These are phyloP conservation scores for Caradrina kadenii DNA, from an alignment of 2,888 invertebrate species.

Conservation along the genomic window DNA sequence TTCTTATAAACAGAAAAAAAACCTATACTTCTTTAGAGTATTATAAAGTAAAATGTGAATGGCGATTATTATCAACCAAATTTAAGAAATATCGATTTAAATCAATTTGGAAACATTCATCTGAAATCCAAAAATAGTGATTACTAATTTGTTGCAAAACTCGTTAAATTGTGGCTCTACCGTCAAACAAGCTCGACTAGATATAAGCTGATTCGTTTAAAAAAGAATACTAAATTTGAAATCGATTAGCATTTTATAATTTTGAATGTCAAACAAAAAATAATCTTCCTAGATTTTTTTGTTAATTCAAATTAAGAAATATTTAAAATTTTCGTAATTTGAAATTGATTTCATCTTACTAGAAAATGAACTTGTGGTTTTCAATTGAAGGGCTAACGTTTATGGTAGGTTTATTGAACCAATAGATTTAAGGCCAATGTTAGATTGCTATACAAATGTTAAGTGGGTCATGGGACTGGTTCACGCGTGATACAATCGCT, in stretches of 20 bases:
- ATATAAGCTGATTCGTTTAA: too few relatives aligned
- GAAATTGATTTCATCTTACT: conserved; percentile 42
- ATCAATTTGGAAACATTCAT: conserved; percentile 1
- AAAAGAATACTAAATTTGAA: not conserved
- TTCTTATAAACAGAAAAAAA: too few relatives aligned
- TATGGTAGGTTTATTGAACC: conserved; percentile 65
- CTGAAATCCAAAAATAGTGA: not conserved
- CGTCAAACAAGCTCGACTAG: not conserved
- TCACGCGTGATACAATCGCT: conserved; percentile 75
- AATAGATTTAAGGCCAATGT: conserved; percentile 68
- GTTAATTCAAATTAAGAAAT: conserved; percentile 13
- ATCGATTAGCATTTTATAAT: not conserved
- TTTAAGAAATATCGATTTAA: not conserved
- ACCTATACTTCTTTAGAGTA: too few relatives aligned
- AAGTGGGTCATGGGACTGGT: conserved; percentile 83
- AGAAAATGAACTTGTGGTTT: conserved; percentile 11
- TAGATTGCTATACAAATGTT: conserved; percentile 67
- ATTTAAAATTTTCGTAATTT: conserved; percentile 22
- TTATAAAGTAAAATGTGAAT: too few relatives aligned
- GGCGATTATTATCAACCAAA: not conserved
- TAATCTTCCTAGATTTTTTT: not conserved
- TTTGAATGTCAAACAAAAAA: not conserved
- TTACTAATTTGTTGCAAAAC: not conserved
- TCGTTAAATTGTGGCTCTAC: not conserved
- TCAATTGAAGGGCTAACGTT: conserved; percentile 35